phyloP scores from a whole-genome alignment of 2,888 invertebrate species.

The Coenonympha glycerion region DNA sequence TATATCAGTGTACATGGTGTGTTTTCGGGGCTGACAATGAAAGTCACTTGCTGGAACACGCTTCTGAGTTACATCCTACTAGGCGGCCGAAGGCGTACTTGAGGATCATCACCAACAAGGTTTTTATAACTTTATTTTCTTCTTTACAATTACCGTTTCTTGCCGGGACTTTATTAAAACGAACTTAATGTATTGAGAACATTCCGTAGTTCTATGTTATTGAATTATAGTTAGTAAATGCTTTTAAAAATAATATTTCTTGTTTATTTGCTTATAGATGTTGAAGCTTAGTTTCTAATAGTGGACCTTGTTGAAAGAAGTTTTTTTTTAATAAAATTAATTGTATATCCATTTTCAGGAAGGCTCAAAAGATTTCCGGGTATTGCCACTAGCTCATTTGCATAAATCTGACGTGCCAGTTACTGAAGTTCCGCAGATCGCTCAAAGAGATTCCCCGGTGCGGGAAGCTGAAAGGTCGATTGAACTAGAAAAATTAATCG shows the following conservation, averaged over 20 bases:
- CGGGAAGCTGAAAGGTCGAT: conserved; percentile 61
- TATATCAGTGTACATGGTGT: conserved; percentile 68
- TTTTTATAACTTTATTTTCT: conserved; percentile 21
- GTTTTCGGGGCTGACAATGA: conserved; percentile 56
- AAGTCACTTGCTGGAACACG: conserved; percentile 49
- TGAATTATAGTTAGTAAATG: no score
- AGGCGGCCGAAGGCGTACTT: conserved; percentile 59
- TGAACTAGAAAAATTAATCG: conserved; percentile 61
- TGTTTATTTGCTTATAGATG: neutral
- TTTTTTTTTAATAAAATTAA: no score
- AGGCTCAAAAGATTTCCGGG: conserved; percentile 43
- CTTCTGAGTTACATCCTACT: conserved; percentile 57
- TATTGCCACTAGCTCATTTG: conserved; percentile 55
- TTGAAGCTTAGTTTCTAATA: no score
- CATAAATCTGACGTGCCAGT: conserved; percentile 44
- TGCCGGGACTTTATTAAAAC: no score
- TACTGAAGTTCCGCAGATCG: conserved; percentile 36
- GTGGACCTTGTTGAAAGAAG: neutral
- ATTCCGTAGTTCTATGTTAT: no score
- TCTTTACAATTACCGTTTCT: no score
- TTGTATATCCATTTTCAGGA: conserved; percentile 53
- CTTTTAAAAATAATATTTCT: no score
- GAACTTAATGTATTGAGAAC: no score
- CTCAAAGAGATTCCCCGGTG: conserved; percentile 44
- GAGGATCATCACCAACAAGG: conserved; percentile 54